Base-by-base conservation (phyloP, 23 tunicate genomes). In the Oikopleura dioica region DNA sequence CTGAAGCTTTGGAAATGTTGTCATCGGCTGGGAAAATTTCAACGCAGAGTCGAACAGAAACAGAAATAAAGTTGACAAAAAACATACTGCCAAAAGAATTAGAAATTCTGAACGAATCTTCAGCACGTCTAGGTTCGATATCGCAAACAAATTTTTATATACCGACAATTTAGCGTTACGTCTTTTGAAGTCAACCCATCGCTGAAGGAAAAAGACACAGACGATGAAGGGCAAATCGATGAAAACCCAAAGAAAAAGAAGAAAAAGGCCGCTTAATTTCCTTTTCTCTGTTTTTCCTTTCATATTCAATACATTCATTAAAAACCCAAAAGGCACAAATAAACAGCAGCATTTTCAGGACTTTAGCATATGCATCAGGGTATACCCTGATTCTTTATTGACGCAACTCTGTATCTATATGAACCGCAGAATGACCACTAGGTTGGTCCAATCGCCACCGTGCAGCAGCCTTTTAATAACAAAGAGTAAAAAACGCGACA, bases 21-120 rank as follows among this genome's bases (percentile, higher is more conserved):
- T 63, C 72, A 63, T 63, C 26, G 72, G 72, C 72, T 63, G 72
- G 72, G 72, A 63, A 63, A 63, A 63, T 28, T 63, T 63, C 33
- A 63, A 63, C 26, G 72, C 72, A 5, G 72, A 63, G 33, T 63
- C 72, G 2, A 63, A 63, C 33, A 63, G 72, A 63, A 63, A 63
- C 26, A 23, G 72, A 63, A 63, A 63, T 28, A 63, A 63, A 63
- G 26, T 12, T 28, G 72, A 63, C 33, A 63, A 63, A 28, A 63
- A 63, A 28, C 30, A 63, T 16, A 23, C 16, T 2, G 30, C 72
- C 33, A 63, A 63, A 63, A 63, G 26, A 63, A 63, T 63, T 16
- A 63, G 72, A 63, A 63, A 63, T 28, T 31, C 16, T 12, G 72
- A 63, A 2, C 29, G 72, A 24, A 63, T 63, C 2, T 63, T 63